phyloP scores from a whole-genome alignment of 2,888 invertebrate species.

The Mythimna albipuncta region DNA sequence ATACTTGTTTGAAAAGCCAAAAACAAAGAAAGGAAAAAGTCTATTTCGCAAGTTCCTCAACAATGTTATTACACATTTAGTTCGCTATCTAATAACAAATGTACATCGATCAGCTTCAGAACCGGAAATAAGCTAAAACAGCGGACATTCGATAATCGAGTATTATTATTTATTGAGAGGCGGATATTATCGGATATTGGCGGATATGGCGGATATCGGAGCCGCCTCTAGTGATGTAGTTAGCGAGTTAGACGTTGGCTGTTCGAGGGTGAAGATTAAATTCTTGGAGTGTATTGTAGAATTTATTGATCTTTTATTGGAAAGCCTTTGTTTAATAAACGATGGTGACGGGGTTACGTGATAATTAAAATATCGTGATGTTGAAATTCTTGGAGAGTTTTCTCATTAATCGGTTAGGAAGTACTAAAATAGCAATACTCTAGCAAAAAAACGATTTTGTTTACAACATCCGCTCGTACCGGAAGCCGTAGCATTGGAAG shows the following conservation, averaged over 20 bases:
- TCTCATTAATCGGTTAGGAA: not conserved
- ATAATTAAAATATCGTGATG: not conserved
- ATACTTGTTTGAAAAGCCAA: not conserved
- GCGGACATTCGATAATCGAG: conserved; percentile 63
- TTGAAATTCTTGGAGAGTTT: not conserved
- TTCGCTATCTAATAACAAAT: conserved; percentile 30
- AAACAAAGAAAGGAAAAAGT: not conserved
- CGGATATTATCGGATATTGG: conserved; percentile 61
- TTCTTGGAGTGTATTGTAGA: conserved; percentile 34
- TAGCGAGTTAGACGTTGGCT: conserved; percentile 10
- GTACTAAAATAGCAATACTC: too few species aligned
- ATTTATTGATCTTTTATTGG: conserved; percentile 28
- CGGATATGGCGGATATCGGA: conserved; percentile 52
- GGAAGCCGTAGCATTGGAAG: too few species aligned
- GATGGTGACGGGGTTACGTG: not conserved
- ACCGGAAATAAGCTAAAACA: conserved; percentile 64
- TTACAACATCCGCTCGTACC: too few species aligned
- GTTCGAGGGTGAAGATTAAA: conserved; percentile 27
- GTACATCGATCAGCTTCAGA: conserved; percentile 40
- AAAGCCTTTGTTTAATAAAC: not conserved
- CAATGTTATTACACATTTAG: conserved; percentile 21
- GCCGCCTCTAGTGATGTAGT: conserved; percentile 41
- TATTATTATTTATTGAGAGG: conserved; percentile 62
- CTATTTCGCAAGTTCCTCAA: not conserved
- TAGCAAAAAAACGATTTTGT: too few species aligned